phyloP scores from a whole-genome alignment of 1,140 invertebrate species.

The Brachionus paranguensis region DNA sequence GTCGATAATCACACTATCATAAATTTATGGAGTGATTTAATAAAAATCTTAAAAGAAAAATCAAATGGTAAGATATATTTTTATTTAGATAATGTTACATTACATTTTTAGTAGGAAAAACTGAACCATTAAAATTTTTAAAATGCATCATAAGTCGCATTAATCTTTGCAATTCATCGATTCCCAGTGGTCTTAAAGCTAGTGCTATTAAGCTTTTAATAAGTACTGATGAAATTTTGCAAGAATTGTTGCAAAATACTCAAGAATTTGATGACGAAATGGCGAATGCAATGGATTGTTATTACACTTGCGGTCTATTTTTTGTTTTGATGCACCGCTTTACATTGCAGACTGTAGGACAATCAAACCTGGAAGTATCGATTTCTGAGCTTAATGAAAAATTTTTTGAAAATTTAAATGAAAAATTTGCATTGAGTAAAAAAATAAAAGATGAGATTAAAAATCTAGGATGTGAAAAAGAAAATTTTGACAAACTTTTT shows the following conservation, averaged over 20 bases:
- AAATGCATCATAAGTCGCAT: not conserved
- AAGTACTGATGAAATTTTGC: not conserved
- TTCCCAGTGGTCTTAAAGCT: not conserved
- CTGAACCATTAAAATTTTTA: constrained; percentile 3
- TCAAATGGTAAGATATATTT: not conserved
- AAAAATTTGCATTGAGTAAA: not conserved
- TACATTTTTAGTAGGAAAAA: not conserved
- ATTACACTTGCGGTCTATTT: not conserved
- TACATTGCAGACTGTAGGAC: not conserved
- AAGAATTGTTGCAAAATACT: not conserved
- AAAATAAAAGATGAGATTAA: not conserved
- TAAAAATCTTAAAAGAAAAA: not conserved
- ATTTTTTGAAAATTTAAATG: not conserved
- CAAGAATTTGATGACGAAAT: not conserved
- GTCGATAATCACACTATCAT: not conserved
- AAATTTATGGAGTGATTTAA: not conserved
- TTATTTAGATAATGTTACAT: not conserved
- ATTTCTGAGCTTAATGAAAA: not conserved
- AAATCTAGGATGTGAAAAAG: not conserved
- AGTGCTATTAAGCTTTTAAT: not conserved
- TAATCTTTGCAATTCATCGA: not conserved
- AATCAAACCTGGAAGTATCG: not conserved
- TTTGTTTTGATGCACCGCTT: not conserved
- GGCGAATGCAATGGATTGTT: not conserved
- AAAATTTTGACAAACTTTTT: not conserved